Evolutionary conservation across 1,140 invertebrate genomes (phyloP).

Genomic region (Hylyphantes graminicola): DNA sequence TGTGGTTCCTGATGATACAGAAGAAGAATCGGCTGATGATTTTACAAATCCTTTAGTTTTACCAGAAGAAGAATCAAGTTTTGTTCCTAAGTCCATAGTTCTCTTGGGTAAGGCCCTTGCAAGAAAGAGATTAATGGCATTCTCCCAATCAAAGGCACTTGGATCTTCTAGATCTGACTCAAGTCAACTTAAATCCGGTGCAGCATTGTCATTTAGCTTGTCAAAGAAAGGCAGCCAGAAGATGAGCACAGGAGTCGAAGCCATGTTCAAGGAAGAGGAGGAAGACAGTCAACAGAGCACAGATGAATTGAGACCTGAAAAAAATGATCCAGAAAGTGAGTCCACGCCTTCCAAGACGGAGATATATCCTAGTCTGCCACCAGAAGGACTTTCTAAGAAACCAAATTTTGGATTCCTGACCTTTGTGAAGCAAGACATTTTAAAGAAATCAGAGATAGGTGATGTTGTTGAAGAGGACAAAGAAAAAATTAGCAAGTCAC

Average conservation of each 20-base stretch:
- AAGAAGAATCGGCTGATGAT: background rate
- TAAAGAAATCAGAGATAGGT: slow-evolving; percentile 35
- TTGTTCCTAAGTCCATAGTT: slow-evolving; percentile 55
- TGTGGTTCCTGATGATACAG: background rate
- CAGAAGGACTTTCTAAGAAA: slow-evolving; percentile 46
- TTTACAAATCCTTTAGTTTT: background rate
- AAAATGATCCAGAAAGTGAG: background rate
- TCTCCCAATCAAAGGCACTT: slow-evolving; percentile 27
- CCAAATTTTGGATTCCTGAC: slow-evolving; percentile 58
- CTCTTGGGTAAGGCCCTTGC: slow-evolving; percentile 60
- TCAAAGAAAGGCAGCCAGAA: slow-evolving; percentile 58
- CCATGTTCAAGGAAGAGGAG: slow-evolving; percentile 53
- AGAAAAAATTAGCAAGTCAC: background rate
- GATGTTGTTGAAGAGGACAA: background rate
- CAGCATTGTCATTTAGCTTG: slow-evolving; percentile 61
- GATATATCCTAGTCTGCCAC: slow-evolving; percentile 48
- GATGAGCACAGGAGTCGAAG: slow-evolving; percentile 28
- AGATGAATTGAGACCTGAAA: slow-evolving; percentile 4
- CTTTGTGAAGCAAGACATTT: slow-evolving; percentile 54
- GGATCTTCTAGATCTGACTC: slow-evolving; percentile 1
- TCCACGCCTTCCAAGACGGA: background rate
- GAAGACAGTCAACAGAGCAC: slow-evolving; percentile 34
- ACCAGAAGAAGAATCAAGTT: background rate
- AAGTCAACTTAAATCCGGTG: background rate
- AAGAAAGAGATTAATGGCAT: slow-evolving; percentile 60